Evolutionary conservation across 2,113 vertebrate genomes (phyloP).

Genomic region (Probosciger aterrimus): DNA sequence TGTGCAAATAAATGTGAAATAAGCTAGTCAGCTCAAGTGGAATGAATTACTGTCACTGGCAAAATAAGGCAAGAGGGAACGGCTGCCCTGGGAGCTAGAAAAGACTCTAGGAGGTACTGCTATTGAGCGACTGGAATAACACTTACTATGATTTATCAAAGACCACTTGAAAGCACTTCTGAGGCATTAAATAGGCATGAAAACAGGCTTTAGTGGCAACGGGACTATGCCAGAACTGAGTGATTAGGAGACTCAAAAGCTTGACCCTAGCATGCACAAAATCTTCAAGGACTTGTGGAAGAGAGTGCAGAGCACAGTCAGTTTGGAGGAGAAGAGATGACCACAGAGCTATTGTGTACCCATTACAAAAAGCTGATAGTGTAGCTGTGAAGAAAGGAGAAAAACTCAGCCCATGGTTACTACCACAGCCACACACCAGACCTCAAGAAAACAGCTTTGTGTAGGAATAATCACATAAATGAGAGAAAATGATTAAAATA

Average conservation of each 20-base stretch:
- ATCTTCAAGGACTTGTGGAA: slow-evolving; percentile 38
- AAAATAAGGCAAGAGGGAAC: slow-evolving; percentile 69
- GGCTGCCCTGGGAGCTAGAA: slow-evolving; percentile 74
- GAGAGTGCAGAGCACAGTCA: background rate
- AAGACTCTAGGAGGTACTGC: slow-evolving; percentile 72
- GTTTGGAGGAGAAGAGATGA: background rate
- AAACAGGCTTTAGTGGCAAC: slow-evolving; percentile 70
- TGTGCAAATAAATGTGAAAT: slow-evolving; percentile 73
- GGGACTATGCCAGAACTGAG: slow-evolving; percentile 50
- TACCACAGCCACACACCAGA: background rate
- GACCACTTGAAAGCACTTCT: slow-evolving; percentile 89
- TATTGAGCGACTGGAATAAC: slow-evolving; percentile 80
- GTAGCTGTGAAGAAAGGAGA: background rate
- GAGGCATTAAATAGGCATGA: slow-evolving; percentile 82
- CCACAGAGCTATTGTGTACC: background rate
- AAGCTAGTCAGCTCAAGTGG: slow-evolving; percentile 72
- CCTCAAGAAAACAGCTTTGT: background rate
- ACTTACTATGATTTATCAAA: slow-evolving; percentile 85
- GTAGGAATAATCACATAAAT: background rate
- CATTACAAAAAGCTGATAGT: background rate
- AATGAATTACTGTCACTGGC: slow-evolving; percentile 79
- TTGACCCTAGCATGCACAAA: slow-evolving; percentile 46
- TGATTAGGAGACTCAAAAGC: slow-evolving; percentile 51
- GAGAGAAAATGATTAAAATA: background rate
- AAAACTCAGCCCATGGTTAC: background rate